Evolutionary conservation across 2,888 invertebrate genomes (phyloP).

Genomic region (Nymphalis urticae): DNA sequence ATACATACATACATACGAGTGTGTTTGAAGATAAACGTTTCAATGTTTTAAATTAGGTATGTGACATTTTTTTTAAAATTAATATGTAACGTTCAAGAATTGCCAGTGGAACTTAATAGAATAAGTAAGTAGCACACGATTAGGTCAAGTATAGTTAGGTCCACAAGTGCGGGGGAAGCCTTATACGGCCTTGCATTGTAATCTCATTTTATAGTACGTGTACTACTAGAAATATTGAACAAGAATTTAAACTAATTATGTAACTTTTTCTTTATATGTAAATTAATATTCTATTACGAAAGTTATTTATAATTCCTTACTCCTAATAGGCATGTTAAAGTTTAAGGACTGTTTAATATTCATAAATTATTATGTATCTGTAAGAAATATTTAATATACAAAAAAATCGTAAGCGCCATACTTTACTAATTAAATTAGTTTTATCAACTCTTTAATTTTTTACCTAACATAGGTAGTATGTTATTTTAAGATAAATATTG

Average conservation of each 20-base stretch:
- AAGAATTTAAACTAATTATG: conserved; percentile 12
- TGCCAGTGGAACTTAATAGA: conserved; percentile 35
- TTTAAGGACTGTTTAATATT: neutral
- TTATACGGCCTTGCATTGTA: conserved; percentile 63
- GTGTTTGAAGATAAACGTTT: neutral
- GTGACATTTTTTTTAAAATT: neutral
- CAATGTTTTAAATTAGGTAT: neutral
- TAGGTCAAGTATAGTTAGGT: conserved; percentile 60
- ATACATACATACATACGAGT: neutral
- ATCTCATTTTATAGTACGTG: conserved; percentile 61
- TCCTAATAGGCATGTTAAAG: neutral
- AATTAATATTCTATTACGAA: conserved; percentile 2
- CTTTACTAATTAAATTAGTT: too few species aligned
- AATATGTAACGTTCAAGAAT: conserved; percentile 16
- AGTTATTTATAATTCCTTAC: neutral
- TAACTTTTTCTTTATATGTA: conserved; percentile 7
- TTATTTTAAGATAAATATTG: neutral
- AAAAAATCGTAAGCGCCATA: too few species aligned
- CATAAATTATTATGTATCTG: too few species aligned
- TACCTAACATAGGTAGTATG: too few species aligned
- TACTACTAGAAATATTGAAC: conserved; percentile 35
- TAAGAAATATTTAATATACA: too few species aligned
- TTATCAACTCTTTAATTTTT: too few species aligned
- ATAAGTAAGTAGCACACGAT: conserved; percentile 46
- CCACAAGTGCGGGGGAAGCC: conserved; percentile 56